These are phyloP conservation scores for Pipa parva DNA, from an alignment of 2,113 vertebrate genomes.

Conservation along the genomic window DNA sequence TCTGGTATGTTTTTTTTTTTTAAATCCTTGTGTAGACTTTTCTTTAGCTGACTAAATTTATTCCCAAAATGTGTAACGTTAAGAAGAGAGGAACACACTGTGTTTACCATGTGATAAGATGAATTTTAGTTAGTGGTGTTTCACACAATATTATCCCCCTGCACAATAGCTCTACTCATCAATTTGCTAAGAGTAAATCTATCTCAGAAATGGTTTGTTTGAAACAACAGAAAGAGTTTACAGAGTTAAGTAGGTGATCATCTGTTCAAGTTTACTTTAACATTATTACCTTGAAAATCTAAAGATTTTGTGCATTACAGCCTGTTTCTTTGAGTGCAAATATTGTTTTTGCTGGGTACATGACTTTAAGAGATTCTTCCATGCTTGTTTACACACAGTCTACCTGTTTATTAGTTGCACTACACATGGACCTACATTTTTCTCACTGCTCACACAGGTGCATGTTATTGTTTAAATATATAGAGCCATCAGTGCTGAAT, in stretches of 20 bases:
- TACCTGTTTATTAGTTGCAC: too few relatives aligned
- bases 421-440: too few relatives aligned
- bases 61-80: not conserved
- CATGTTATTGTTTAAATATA: too few relatives aligned
- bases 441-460: too few relatives aligned
- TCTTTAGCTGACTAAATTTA: too few relatives aligned
- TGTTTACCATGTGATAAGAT: conserved; percentile 20
- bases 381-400: too few relatives aligned
- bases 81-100: not conserved
- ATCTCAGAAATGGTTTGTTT: conserved; percentile 35
- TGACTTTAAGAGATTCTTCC: too few relatives aligned
- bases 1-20: too few relatives aligned
- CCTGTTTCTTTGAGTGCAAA: conserved; percentile 23
- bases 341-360: too few relatives aligned
- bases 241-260: conserved; percentile 38
- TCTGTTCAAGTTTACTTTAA: conserved; percentile 31
- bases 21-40: too few relatives aligned
- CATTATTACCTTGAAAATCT: conserved; percentile 20
- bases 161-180: conserved; percentile 31
- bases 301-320: conserved; percentile 20
- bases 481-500: too few relatives aligned
- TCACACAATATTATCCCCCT: conserved; percentile 16
- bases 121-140: conserved; percentile 13
- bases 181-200: conserved; percentile 37
- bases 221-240: conserved; percentile 23